Evolutionary conservation across 2,113 vertebrate species (phyloP).

Genomic region (Lontra canadensis): DNA sequence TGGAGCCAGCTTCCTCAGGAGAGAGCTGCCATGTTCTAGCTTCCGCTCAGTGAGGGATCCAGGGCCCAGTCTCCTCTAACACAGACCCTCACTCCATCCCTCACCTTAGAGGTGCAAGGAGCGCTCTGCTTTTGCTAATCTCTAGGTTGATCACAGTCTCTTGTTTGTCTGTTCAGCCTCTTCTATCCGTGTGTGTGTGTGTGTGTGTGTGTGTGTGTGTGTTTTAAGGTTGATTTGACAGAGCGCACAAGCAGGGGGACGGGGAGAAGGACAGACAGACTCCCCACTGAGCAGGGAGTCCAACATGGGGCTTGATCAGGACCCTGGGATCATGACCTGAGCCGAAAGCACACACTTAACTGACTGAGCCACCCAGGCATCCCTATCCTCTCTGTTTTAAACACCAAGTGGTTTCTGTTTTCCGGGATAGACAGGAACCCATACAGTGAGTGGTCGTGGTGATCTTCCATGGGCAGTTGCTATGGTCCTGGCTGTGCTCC

Average conservation of each 20-base stretch:
- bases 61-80: rapidly evolving
- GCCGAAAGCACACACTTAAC: too few species aligned
- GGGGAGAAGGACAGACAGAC: too few species aligned
- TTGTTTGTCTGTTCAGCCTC: background rate
- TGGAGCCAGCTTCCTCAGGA: background rate
- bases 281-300: too few species aligned
- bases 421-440: background rate
- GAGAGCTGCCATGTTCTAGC: too few species aligned
- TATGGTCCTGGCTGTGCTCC: background rate
- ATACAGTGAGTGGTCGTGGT: background rate
- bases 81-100: background rate
- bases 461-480: background rate
- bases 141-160: background rate
- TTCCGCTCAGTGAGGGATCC: background rate
- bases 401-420: background rate
- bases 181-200: background rate
- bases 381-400: background rate
- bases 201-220: too few species aligned
- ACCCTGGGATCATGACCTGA: too few species aligned
- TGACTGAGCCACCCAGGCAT: too few species aligned
- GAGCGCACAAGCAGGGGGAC: too few species aligned
- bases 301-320: too few species aligned
- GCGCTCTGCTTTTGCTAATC: background rate
- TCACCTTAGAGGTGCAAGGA: background rate
- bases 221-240: too few species aligned